These are phyloP conservation scores for Liodrosophila aerea DNA, from an alignment of 2,888 invertebrate genomes.

Conservation along the genomic window DNA sequence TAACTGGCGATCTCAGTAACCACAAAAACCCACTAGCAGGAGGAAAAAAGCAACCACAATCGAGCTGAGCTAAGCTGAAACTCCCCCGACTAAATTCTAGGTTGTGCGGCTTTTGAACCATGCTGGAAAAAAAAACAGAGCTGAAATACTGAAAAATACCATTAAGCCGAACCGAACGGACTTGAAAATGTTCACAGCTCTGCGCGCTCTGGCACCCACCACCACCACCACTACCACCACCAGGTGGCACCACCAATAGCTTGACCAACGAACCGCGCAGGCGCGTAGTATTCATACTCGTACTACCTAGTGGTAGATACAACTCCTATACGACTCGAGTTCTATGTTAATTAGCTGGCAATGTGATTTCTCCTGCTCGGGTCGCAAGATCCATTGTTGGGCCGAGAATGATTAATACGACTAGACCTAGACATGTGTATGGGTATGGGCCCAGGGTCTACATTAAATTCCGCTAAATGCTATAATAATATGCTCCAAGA, in stretches of 20 bases:
- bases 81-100: constrained; percentile 53
- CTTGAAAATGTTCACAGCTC: constrained; percentile 73
- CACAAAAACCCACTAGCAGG: constrained; percentile 1
- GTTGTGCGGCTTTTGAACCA: constrained; percentile 62
- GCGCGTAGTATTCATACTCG: constrained; percentile 65
- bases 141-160: constrained; percentile 38
- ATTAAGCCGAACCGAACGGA: constrained; percentile 67
- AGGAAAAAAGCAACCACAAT: constrained; percentile 42
- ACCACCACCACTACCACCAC: constrained; percentile 28
- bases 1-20: constrained; percentile 34
- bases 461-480: constrained; percentile 79
- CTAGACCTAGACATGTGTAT: constrained; percentile 30
- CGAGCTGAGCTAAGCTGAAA: constrained; percentile 23
- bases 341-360: constrained; percentile 74
- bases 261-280: constrained; percentile 73
- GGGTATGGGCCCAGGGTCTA: constrained; percentile 42
- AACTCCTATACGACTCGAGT: constrained; percentile 52
- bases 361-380: constrained; percentile 64
- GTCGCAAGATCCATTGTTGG: constrained; percentile 27
- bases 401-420: constrained; percentile 78
- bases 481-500: constrained; percentile 66
- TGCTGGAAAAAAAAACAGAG: constrained; percentile 27
- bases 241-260: constrained; percentile 20
- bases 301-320: background rate
- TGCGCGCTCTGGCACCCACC: constrained; percentile 48